Conservation (phyloP, 2,888 invertebrate species). For the Thera britannica region DNA sequence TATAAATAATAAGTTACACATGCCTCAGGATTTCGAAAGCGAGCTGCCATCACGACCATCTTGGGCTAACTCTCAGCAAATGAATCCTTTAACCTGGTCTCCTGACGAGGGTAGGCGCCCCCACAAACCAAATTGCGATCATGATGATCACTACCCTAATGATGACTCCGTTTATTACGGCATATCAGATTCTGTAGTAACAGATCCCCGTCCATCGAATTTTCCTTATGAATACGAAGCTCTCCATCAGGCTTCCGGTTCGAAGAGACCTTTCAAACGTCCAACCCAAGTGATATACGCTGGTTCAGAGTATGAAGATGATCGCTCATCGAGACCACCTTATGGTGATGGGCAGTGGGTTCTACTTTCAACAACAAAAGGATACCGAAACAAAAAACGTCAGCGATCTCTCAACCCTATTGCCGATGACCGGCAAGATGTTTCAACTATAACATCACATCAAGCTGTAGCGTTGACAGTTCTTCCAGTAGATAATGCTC, state of each 20-base stretch:
- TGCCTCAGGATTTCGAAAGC: conserved; percentile 64
- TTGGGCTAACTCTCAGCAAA: conserved; percentile 66
- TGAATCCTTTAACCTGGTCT: conserved; percentile 67
- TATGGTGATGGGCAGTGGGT: conserved; percentile 91
- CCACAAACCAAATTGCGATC: conserved; percentile 74
- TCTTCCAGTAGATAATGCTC: conserved; percentile 88
- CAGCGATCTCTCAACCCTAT: conserved; percentile 68
- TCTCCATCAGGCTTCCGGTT: conserved; percentile 62
- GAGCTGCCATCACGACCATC: conserved; percentile 75
- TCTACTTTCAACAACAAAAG: conserved; percentile 90
- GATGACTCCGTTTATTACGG: conserved; percentile 71
- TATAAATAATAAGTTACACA: conserved; percentile 71
- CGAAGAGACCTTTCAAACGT: conserved; percentile 69
- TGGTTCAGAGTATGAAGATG: conserved; percentile 70
- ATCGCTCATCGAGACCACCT: conserved; percentile 80
- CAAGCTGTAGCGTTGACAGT: conserved; percentile 88
- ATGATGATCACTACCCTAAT: conserved; percentile 61
- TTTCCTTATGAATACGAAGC: conserved; percentile 80
- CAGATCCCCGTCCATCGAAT: conserved; percentile 78
- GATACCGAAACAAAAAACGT: conserved; percentile 86
- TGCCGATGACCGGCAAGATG: conserved; percentile 57
- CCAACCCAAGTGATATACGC: conserved; percentile 82
- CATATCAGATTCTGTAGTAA: conserved; percentile 74
- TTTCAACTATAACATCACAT: conserved; percentile 73
- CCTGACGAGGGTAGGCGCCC: conserved; percentile 75